Evolutionary conservation across 1,140 invertebrate genomes (phyloP), one percentile per base, ranked within the genome.

Genomic region (Cydia splendana): DNA sequence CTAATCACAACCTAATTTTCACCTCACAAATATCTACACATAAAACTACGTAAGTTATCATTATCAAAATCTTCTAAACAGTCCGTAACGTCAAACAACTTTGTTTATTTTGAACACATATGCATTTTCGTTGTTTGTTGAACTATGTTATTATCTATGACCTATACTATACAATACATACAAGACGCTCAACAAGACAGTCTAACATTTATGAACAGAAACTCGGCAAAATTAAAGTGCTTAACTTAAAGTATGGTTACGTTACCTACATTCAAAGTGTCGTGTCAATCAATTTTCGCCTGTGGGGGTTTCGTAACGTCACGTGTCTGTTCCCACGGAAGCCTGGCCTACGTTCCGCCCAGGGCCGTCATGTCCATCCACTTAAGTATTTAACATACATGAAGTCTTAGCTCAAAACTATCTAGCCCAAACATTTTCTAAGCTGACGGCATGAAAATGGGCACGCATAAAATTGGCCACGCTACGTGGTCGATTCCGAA

Each of bases 321-420:
- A 92, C 85, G 83, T 91, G 91, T 85, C 80, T 75, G 78, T 84
- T 93, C 91, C 90, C 91, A 93, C 90, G 90, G 89, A 93, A 93
- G 91, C 88, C 85, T 85, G 83, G 81, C 62, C 86, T 86, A 82
- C 83, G 83, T 84, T 82, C 83, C 85, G 91, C 91, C 90, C 82
- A 82, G 85, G 90, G 91, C 90, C 83, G 88, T 91, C 89, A 92
- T 93, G 91, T 87, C 84, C 83, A 80, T 82, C 88, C 91, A 90
- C 91, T 93, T 93, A 93, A 86, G 87, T 91, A 87, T 92, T 93
- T 93, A 93, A 91, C 87, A 87, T 89, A 91, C 82, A 84, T 84
- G 90, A 88, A 91, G 85, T 82, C 85, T 91, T 92, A 87, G 85
- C 88, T 91, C 80, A 87, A 90, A 91, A 85, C 89, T 88, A 92